A percentile compares a stretch with the other conserved stretches of the same genome.
phyloP scores from a whole-genome alignment of 2,797 vertebrate genomes.

The Vireo griseus region DNA sequence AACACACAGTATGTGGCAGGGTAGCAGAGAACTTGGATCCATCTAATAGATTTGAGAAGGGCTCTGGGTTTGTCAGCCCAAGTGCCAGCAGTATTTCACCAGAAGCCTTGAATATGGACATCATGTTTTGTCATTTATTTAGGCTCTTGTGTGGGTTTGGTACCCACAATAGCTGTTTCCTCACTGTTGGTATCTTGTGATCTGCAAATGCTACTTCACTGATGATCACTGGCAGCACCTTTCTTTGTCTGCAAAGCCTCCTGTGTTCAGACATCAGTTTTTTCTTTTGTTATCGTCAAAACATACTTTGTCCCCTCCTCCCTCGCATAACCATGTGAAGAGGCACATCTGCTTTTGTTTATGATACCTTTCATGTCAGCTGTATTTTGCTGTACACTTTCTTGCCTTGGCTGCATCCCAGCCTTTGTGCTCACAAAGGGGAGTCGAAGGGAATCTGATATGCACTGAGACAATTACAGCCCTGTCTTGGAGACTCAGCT shows the following conservation, averaged over 20 bases:
- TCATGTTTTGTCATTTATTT: background rate
- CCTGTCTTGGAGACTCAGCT: background rate
- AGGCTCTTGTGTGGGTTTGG: background rate
- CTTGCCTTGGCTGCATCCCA: background rate
- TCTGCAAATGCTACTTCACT: background rate
- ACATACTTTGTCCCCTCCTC: background rate
- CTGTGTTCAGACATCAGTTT: background rate
- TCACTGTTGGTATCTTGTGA: background rate
- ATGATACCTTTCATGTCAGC: background rate
- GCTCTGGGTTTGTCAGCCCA: background rate
- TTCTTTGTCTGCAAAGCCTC: background rate
- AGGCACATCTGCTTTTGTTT: conserved; percentile 34
- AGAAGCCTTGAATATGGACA: background rate
- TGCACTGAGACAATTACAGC: background rate
- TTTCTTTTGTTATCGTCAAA: background rate
- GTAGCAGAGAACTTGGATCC: background rate
- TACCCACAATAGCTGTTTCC: background rate
- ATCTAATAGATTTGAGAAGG: background rate
- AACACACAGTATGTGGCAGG: background rate
- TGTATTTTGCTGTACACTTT: conserved; percentile 11
- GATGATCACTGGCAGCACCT: background rate
- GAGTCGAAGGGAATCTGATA: background rate
- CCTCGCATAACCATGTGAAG: background rate
- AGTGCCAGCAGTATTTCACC: background rate
- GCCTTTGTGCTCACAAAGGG: background rate